A percentile compares a stretch with the other conserved stretches of the same genome.
Evolutionary conservation across 2,113 vertebrate species (phyloP).

Genomic region (Chloropsis cyanopogon): DNA sequence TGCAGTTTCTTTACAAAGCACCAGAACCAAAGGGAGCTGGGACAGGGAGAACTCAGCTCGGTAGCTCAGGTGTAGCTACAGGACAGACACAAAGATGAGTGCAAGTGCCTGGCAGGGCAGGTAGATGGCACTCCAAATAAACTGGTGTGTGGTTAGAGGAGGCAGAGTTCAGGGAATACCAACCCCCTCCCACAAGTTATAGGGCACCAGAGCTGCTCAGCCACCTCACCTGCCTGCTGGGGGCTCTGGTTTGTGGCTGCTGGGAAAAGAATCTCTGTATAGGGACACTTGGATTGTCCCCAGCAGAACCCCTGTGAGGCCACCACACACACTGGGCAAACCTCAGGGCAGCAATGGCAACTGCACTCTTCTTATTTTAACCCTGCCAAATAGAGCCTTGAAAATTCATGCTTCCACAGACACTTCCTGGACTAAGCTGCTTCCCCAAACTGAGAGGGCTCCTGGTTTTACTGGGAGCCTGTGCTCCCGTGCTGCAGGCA

Average conservation of each 20-base stretch:
- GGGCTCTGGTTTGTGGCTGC: not conserved
- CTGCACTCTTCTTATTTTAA: not conserved
- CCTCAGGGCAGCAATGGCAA: not conserved
- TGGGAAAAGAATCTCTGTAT: not conserved
- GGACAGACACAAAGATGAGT: not conserved
- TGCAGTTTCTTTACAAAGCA: not conserved
- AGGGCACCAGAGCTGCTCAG: not conserved
- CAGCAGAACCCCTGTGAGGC: fast-evolving
- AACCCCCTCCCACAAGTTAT: not conserved
- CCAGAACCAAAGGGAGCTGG: not conserved
- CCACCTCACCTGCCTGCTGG: not conserved
- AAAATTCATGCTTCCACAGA: not conserved
- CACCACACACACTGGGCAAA: not conserved
- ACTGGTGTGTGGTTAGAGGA: not conserved
- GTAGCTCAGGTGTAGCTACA: not conserved
- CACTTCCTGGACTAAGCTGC: not conserved
- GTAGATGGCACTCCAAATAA: conserved; percentile 63
- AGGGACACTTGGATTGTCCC: not conserved
- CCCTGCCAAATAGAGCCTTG: not conserved
- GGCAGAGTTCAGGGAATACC: not conserved
- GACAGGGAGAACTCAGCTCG: not conserved
- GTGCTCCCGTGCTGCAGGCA: not conserved
- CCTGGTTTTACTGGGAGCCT: not conserved
- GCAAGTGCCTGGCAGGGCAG: conserved; percentile 44
- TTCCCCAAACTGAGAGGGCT: not conserved